Evolutionary conservation across 2,888 invertebrate species (phyloP).

Genomic region (Perdita meconis): DNA sequence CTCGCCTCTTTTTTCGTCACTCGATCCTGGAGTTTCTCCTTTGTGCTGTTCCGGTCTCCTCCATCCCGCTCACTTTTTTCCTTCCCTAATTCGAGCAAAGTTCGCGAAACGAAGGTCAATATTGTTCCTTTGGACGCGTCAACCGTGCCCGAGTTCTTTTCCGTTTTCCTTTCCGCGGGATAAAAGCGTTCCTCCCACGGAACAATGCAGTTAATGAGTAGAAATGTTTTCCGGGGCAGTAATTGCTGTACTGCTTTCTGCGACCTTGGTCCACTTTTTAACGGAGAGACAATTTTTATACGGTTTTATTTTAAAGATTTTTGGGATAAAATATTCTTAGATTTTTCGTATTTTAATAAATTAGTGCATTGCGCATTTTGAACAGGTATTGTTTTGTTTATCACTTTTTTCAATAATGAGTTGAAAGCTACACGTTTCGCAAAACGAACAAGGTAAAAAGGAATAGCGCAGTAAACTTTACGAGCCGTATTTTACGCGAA

Average conservation of each 20-base stretch:
- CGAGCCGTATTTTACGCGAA: background rate
- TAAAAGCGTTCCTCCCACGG: background rate
- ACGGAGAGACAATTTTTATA: too few species aligned
- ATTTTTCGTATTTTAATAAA: too few species aligned
- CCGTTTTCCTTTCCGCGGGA: slow-evolving; percentile 22
- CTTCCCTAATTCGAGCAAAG: slow-evolving; percentile 58
- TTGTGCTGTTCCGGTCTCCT: slow-evolving; percentile 20
- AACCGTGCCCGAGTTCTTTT: slow-evolving; percentile 36
- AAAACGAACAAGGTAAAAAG: background rate
- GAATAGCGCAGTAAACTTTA: background rate
- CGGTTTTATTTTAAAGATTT: too few species aligned
- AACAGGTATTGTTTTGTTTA: background rate
- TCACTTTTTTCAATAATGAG: background rate
- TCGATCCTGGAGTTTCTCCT: slow-evolving; percentile 33
- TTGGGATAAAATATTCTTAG: too few species aligned
- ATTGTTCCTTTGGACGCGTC: slow-evolving; percentile 70
- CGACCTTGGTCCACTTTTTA: background rate
- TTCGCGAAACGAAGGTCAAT: slow-evolving; percentile 71
- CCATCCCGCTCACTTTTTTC: slow-evolving; percentile 19
- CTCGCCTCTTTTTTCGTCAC: slow-evolving; percentile 26
- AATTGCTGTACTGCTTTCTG: too few species aligned
- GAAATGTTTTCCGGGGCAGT: slow-evolving; percentile 1
- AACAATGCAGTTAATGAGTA: slow-evolving; percentile 33
- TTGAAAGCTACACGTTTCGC: background rate
- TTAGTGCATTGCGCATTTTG: too few species aligned